These are phyloP conservation scores for Cremastinae sp. DNA, from an alignment of 2,888 invertebrate genomes.

Conservation along the genomic window DNA sequence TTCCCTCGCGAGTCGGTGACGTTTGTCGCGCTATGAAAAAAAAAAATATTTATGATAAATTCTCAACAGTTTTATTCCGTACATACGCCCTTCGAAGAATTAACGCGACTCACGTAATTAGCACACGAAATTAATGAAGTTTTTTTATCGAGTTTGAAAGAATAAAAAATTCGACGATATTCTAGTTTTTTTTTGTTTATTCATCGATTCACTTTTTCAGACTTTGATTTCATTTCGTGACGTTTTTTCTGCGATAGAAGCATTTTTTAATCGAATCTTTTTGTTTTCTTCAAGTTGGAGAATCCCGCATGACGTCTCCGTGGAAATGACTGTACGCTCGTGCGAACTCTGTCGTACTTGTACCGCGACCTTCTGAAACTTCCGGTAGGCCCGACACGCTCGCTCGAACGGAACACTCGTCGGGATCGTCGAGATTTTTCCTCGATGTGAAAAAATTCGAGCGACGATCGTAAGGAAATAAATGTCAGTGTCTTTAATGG, in stretches of 20 bases:
- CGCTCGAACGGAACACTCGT: background rate
- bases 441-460: background rate
- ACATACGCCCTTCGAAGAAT: no score
- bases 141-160: no score
- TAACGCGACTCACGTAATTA: no score
- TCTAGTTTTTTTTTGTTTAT: background rate
- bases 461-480: background rate
- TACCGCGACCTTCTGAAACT: constrained; percentile 14
- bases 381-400: constrained; percentile 19
- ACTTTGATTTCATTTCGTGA: no score
- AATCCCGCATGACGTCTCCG: constrained; percentile 13
- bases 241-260: no score
- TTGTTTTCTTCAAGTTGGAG: background rate
- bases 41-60: background rate
- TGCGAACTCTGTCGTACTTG: constrained; percentile 28
- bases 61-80: no score
- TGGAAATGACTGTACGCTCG: constrained; percentile 45
- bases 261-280: background rate
- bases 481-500: background rate
- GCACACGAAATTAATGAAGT: no score
- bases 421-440: background rate
- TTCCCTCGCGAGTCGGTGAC: background rate
- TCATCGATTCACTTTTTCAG: no score
- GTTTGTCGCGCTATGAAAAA: background rate
- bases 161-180: no score